Evolutionary conservation across 2,888 invertebrate genomes (phyloP).

Genomic region (Sinhomidia bicolor): DNA sequence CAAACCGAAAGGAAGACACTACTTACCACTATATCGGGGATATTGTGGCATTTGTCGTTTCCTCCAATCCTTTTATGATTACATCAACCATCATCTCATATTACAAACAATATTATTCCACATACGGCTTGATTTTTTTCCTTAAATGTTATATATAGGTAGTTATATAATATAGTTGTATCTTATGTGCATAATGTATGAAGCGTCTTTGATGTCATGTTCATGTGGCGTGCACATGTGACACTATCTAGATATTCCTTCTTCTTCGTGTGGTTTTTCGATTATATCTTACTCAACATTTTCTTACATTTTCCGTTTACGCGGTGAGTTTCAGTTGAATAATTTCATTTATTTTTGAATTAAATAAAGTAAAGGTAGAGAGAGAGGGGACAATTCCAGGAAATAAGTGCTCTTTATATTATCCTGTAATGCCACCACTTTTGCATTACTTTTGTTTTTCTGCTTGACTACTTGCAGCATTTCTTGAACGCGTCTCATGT

Average conservation of each 20-base stretch:
- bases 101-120: neutral
- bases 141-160: neutral
- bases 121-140: constrained; percentile 46
- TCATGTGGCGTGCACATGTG: constrained; percentile 22
- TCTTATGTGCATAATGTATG: neutral
- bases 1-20: neutral
- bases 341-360: constrained; percentile 45
- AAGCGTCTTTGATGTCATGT: constrained; percentile 27
- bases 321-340: neutral
- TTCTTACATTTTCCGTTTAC: neutral
- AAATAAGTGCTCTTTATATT: constrained; percentile 33
- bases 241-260: neutral
- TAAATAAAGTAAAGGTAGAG: constrained; percentile 17
- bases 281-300: neutral
- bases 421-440: constrained; percentile 3
- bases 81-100: constrained; percentile 21
- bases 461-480: constrained; percentile 31
- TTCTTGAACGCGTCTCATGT: constrained; percentile 3
- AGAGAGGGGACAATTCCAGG: neutral
- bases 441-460: neutral
- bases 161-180: too few species aligned
- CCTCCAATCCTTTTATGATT: constrained; percentile 35
- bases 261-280: neutral
- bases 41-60: constrained; percentile 44
- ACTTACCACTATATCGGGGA: neutral